Base-by-base conservation (phyloP, 2,888 invertebrate species). In the Dryocosmus kuriphilus region DNA sequence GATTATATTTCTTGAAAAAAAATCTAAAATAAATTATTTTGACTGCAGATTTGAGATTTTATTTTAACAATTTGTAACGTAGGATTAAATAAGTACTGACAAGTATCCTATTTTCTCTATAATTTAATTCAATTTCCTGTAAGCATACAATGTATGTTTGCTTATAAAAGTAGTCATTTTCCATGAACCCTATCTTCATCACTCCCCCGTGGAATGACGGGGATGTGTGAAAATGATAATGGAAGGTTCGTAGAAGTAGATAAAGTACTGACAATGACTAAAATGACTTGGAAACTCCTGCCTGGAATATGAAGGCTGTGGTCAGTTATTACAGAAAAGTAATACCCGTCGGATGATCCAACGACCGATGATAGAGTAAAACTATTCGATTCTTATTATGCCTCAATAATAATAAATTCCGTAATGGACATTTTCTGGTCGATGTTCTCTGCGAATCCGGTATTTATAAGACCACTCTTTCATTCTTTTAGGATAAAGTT, bases 251-350 rank as follows among this genome's bases (percentile, higher is more conserved):
- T 22, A 9, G 71, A 71, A 71, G 7, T 55, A 55, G 30, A 71
- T 51, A 71, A 71, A 71, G 71, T 67, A 27, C 41, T 71, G 51
- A 51, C 71, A 51, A 55, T 71, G 65, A 67, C 67, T 67, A 51
- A 51, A 51, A 55, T 71, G 65, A 67, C 67, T 67, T 46, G 19
- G 32, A 55, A 32, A 71, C 30, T 71, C 46, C 30, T 51, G 67
- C 27, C 9, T 46, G 27, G 46, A 46, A 67, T 41, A 27, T 46
- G 22, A 22, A n/a, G 6, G n/a, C n/a, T 38, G 35, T 30, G 27
- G 46, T 46, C 67, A 67, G 71, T 71, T 41, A 67, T 67, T 67
- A 67, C n/a, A 30, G 67, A 2, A 67, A 27, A 67, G 27, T 67
- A 46, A 46, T 14, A 60, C 2, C 2, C 24, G 24, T 24, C 60